Evolutionary conservation across 2,888 invertebrate genomes (phyloP), one percentile per base, ranked within the genome.

Genomic region (Tholera decimalis): DNA sequence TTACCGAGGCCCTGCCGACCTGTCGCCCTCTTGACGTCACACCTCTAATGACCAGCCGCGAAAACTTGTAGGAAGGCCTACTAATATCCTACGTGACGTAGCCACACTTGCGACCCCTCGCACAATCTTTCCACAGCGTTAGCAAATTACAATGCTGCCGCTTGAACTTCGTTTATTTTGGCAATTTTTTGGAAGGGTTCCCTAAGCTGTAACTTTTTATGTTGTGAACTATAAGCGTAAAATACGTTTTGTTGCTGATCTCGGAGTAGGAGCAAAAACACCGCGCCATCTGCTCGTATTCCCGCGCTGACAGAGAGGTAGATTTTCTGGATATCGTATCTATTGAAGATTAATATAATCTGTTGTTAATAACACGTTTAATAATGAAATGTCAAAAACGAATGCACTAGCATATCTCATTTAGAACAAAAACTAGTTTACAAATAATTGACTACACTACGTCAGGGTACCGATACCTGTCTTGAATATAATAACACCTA

Each of bases 11-110:
- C 72, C 65, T 68, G 60, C 70, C 43, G 80, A 68, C 71, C 79
- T 80, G 82, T 82, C 87, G 83, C 80, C 84, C 86, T 80, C 87
- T 88, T 91, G 89, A 92, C 91, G 91, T 91, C 91, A 88, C 82
- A 73, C 75, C 82, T 84, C 78, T 86, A 88, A 89, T 85, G 85
- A 89, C 79, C 83, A 75, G 64, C 68, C 72, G 74, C 70, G 72
- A 73, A 79, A 86, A 84, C 83, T 82, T 73, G 73, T 71, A 84
- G 72, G 79, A 86, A 87, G 79, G 80, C 77, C 72, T 82, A 80
- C 65, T 59, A 66, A 72, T 66, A 75, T 54, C 58, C 54, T 30
- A 55, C 57, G 49, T 60, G 55, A 65, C 59, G 54, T 62, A 47
- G 65, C 33, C 24, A 39, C 37, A 58, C 57, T 63, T 30, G 59